phyloP scores from a whole-genome alignment of 1,140 invertebrate species.

The Heterodera carotae region DNA sequence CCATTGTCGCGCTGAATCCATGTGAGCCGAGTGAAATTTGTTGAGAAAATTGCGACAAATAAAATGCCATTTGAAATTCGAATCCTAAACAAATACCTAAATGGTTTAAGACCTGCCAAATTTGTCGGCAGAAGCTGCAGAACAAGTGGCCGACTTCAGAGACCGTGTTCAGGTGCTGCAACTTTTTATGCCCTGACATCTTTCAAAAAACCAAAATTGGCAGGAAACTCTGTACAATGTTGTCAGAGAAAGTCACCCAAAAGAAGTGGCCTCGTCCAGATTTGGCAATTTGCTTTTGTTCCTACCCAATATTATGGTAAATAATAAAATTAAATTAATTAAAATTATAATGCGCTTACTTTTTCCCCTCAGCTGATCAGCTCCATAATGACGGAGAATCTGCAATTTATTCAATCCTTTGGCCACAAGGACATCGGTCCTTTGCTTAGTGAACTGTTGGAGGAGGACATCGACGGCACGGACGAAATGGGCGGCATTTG shows the following conservation, averaged over 20 bases:
- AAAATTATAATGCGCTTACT: too few relatives aligned
- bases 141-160: slow-evolving; percentile 61
- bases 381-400: slow-evolving; percentile 58
- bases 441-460: slow-evolving; percentile 58
- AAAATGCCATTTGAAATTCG: too few relatives aligned
- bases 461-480: slow-evolving; percentile 42
- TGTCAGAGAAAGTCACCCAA: slow-evolving; percentile 64
- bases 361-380: slow-evolving; percentile 53
- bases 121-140: slow-evolving; percentile 56
- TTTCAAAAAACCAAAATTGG: background rate
- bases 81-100: too few relatives aligned
- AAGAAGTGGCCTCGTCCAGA: slow-evolving; percentile 63
- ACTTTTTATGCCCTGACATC: background rate
- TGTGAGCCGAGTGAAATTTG: slow-evolving; percentile 45
- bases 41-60: too few relatives aligned
- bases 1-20: slow-evolving; percentile 62
- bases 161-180: slow-evolving; percentile 53
- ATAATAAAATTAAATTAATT: background rate
- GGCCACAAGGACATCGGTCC: slow-evolving; percentile 60
- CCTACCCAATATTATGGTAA: slow-evolving; percentile 61
- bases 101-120: slow-evolving; percentile 56
- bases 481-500: slow-evolving; percentile 40
- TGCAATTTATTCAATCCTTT: slow-evolving; percentile 63
- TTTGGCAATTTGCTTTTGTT: slow-evolving; percentile 63
- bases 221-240: slow-evolving; percentile 65